These are phyloP conservation scores for Pitta sordida DNA, from an alignment of 2,113 vertebrate genomes.

Conservation along the genomic window DNA sequence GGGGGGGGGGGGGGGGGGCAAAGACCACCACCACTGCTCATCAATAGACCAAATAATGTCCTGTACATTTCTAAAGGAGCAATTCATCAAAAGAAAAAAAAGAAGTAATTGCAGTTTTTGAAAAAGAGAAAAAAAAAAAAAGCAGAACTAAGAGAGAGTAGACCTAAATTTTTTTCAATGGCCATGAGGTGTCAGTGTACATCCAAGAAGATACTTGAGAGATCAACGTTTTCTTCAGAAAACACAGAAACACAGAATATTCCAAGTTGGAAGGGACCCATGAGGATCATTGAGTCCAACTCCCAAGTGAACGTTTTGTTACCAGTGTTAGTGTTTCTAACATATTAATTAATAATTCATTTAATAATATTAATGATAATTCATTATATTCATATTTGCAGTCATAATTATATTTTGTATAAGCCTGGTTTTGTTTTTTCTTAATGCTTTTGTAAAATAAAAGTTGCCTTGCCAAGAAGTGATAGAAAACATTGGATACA, in stretches of 20 bases:
- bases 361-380: neutral
- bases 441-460: neutral
- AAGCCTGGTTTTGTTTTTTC: neutral
- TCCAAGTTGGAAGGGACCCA: no score
- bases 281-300: no score
- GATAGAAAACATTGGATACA: neutral
- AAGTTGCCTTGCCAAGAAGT: neutral
- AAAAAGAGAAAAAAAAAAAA: neutral
- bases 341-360: neutral
- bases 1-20: neutral
- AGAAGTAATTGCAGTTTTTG: neutral
- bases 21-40: neutral
- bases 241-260: no score
- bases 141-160: neutral
- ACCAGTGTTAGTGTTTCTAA: neutral
- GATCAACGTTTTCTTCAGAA: neutral
- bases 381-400: neutral
- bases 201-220: neutral
- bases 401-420: neutral
- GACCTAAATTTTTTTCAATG: neutral
- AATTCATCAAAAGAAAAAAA: neutral
- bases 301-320: no score
- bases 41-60: neutral
- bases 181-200: conserved; percentile 45
- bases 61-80: neutral